Evolutionary conservation across 2,888 invertebrate species (phyloP), one percentile per base, ranked within the genome.

Genomic region (Tinea trinotella): DNA sequence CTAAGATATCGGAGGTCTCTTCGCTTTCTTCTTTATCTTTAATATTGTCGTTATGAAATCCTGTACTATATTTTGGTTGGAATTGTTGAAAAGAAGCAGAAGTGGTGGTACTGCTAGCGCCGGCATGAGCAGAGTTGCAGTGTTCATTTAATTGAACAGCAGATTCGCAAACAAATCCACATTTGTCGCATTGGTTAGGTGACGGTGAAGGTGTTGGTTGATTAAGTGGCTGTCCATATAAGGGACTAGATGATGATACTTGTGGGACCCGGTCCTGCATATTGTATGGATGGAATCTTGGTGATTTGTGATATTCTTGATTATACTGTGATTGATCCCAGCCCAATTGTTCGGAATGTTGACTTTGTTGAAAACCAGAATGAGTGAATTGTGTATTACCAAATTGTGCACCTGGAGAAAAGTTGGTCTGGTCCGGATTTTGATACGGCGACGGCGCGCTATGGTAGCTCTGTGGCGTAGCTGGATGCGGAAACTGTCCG

Each of bases 101-200:
- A 1, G 52, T 70, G 46, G 87, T 65, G 1, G 71, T 80, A 62
- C 67, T 69, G 64, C 63, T 85, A 24, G 70, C 70, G 48, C 87
- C 74, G 1, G 84, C 88, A 66, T 94, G 94, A 56, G 89, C 90
- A 7, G 90, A 87, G 61, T 90, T 89, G 57, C 91, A 88, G 66
- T 95, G 95, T 62, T 94, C 95, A 58, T 90, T 89, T 53, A 94
- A 77, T 65, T 91, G 91, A 49, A 90, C 87, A 48, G 91, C 91
- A 40, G 92, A 92, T 67, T 93, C 92, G 67, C 92, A 93, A 55
- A 93, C 90, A 58, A 90, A 91, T 56, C 94, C 94, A 68, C 95
- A 95, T 73, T 94, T 94, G 69, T 95, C 94, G 74, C 94, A 94
- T 71, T 93, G 93, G 67, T 91, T 89, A 1, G 90, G 90, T 57